Evolutionary conservation across 2,888 invertebrate species (phyloP).

Genomic region (Macaria notata): DNA sequence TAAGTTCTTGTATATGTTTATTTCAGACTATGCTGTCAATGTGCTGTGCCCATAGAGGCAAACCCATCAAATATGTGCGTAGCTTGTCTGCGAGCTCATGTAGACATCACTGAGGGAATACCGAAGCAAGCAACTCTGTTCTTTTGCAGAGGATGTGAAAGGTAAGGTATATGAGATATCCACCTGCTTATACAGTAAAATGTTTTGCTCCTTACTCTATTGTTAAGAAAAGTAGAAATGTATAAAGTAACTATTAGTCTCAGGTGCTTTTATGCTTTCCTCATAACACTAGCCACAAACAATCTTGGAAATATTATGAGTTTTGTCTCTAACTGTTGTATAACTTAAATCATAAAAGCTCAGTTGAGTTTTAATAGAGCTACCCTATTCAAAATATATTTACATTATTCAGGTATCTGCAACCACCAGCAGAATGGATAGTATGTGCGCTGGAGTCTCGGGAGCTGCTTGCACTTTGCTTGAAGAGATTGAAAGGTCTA

Average conservation of each 20-base stretch:
- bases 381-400: too few species aligned
- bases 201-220: not conserved
- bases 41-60: constrained; percentile 94
- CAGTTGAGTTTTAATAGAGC: too few species aligned
- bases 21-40: constrained; percentile 94
- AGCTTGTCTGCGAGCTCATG: constrained; percentile 93
- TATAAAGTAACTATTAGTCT: too few species aligned
- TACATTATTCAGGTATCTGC: constrained; percentile 86
- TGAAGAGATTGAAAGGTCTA: constrained; percentile 95
- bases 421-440: constrained; percentile 96
- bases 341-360: too few species aligned
- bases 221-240: too few species aligned
- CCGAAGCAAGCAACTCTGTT: constrained; percentile 95
- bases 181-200: not conserved
- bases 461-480: constrained; percentile 93
- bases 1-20: not conserved
- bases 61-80: constrained; percentile 99
- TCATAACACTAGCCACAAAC: too few species aligned
- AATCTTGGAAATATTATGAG: too few species aligned
- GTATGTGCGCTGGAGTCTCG: constrained; percentile 93
- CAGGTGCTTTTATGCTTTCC: too few species aligned
- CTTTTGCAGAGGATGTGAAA: constrained; percentile 96
- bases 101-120: constrained; percentile 98
- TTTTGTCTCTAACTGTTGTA: too few species aligned
- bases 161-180: constrained; percentile 73